Base-by-base conservation (phyloP, 2,797 vertebrate genomes). In the Cebuella pygmaea region DNA sequence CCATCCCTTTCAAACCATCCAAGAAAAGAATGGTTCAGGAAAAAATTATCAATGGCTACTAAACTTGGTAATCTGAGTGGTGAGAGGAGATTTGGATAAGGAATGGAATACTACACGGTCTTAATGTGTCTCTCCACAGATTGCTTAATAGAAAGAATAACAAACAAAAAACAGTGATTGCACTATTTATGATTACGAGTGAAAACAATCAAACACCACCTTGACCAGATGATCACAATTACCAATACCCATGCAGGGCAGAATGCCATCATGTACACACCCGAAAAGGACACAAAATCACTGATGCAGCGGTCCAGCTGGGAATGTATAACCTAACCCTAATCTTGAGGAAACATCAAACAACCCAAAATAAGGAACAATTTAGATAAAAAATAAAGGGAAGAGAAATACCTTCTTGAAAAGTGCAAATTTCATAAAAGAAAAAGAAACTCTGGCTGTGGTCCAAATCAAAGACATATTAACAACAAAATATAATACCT, bases 401-500 rank as follows among this genome's bases (percentile, higher is more conserved):
- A 59, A 24, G 55, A 81, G n/a, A 10, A 41, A 79, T 4, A 48
- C 26, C 46, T 75, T 39, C 79, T 74, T 93, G 50, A 46, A 36
- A 88, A 72, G 72, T 46, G 1, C 17, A 82, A 84, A 75, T 87
- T 93, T 82, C 82, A 76, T 30, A 50, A 67, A 79, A 91, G 44
- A 70, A 61, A 90, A 84, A 79, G 27, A 61, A 64, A 78, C 2
- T 46, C 39, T 64, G 46, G 41, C n/a, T 84, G 41, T 76, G 48
- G 64, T 88, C n/a, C 74, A 78, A 61, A 96, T 19, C 44, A 80
- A 93, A 83, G 24, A 83, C 72, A 78, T 2, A 10, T 1, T 84
- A 15, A 76, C 39, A 81, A 90, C 41, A 88, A 96, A 95, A 97
- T 33, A 88, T 2, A 87, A 52, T 4, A 96, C 33, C 36, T n/a